A percentile compares a stretch with the other conserved stretches of the same genome.
These are phyloP conservation scores for Palythoa grandis DNA, from an alignment of 92 coral and sea anemone species.

Conservation along the genomic window DNA sequence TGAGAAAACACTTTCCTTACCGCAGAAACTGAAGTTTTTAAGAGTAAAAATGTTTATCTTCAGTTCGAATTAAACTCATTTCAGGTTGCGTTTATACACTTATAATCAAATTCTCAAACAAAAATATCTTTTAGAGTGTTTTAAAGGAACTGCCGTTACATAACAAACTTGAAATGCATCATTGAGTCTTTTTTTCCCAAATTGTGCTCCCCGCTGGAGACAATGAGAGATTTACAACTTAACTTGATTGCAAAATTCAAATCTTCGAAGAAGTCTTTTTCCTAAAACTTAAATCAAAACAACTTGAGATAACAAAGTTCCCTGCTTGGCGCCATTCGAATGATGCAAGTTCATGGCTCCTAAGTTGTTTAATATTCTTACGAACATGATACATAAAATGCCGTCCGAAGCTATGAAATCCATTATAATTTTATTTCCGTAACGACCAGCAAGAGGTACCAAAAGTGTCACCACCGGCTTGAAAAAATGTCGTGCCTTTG, in stretches of 20 bases:
- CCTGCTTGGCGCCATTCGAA: slow-evolving; percentile 11
- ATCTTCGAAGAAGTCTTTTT: slow-evolving; percentile 32
- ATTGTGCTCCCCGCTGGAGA: slow-evolving; percentile 45
- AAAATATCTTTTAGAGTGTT: not conserved
- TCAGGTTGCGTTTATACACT: not conserved
- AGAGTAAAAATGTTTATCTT: slow-evolving; percentile 16
- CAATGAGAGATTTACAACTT: slow-evolving; percentile 44
- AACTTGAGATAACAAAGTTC: slow-evolving; percentile 35
- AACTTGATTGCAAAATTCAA: slow-evolving; percentile 42
- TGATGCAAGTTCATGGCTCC: not conserved
- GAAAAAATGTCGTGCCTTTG: slow-evolving; percentile 17
- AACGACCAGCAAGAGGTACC: slow-evolving; percentile 49
- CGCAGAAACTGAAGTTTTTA: slow-evolving; percentile 5
- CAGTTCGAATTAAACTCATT: slow-evolving; percentile 6
- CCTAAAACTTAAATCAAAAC: slow-evolving; percentile 27
- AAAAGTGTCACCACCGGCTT: slow-evolving; percentile 20
- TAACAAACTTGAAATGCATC: slow-evolving; percentile 36
- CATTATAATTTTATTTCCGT: slow-evolving; percentile 41
- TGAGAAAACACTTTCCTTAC: not conserved
- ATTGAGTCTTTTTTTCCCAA: slow-evolving; percentile 29
- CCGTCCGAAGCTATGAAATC: slow-evolving; percentile 35
- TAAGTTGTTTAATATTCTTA: not conserved
- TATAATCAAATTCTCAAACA: not conserved
- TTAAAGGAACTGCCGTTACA: not conserved
- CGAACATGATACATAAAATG: slow-evolving; percentile 45